These are phyloP conservation scores for Trypoxylus dichotomus DNA, from an alignment of 1,140 invertebrate species.

Conservation along the genomic window DNA sequence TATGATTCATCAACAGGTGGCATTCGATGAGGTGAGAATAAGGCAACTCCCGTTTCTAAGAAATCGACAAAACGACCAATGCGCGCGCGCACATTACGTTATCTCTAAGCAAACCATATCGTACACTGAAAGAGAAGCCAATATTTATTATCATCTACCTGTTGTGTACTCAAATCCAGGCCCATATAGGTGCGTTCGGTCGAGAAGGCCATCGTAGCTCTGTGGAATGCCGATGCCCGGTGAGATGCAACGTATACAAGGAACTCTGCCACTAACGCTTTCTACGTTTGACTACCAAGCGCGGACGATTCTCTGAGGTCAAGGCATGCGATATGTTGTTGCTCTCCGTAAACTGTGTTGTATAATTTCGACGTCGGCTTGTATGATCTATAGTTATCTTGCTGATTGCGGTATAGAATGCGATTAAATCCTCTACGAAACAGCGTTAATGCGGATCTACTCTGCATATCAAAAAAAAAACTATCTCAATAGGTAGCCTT, in stretches of 20 bases:
- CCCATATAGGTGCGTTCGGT: neutral
- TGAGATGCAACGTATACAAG: neutral
- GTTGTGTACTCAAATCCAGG: slow-evolving; percentile 14
- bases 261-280: neutral
- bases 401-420: neutral
- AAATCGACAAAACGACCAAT: slow-evolving; percentile 8
- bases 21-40: neutral
- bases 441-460: neutral
- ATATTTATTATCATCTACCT: slow-evolving; percentile 13
- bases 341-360: slow-evolving; percentile 12
- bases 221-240: neutral
- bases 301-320: neutral
- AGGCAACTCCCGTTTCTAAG: neutral
- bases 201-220: neutral
- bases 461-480: too few relatives aligned
- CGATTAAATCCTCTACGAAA: neutral
- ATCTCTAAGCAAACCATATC: neutral
- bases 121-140: neutral
- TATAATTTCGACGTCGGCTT: neutral
- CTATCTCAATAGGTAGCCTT: too few relatives aligned
- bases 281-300: slow-evolving; percentile 15
- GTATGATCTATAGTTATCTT: slow-evolving; percentile 17
- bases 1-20: slow-evolving; percentile 20
- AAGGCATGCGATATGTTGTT: slow-evolving; percentile 11
- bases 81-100: neutral